Evolutionary conservation across 2,888 invertebrate species (phyloP), one percentile per base, ranked within the genome.

Genomic region (Diaphora mendica): DNA sequence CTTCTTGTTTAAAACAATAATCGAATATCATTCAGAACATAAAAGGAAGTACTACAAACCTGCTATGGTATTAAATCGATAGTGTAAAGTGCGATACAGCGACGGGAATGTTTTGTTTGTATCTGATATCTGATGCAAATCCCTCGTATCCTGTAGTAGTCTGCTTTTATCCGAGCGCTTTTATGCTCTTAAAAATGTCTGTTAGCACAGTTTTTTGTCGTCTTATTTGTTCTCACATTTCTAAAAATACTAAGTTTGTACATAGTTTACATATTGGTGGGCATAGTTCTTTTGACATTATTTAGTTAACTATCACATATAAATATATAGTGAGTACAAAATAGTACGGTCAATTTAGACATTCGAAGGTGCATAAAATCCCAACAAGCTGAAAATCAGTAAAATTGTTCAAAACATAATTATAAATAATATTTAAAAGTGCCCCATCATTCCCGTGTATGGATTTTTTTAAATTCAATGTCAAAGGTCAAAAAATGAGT

Each of bases 91-190:
- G 59, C 66, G 33, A 62, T 55, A 30, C 30, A 42, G n/a, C 30
- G n/a, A 23, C 44, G 23, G 23, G 23, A 68, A 64, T 68, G 62
- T 72, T 62, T 68, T 72, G 48, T 68, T 44, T 72, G 48, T 68
- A 68, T 48, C 68, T 48, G 68, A 72, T 72, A 68, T 68, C 62
- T 68, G 72, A 64, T 44, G 62, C 64, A 72, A 68, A 72, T 72
- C 72, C 72, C 35, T 35, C 4, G 59, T 64, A 72, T 68, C 26
- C 64, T 20, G 72, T 68, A 48, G 48, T 62, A 26, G 48, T 48
- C 35, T 64, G 72, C 64, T 72, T 72, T 72, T 68, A 51, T 64
- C 64, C 20, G n/a, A 26, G 42, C 11, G 48, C 72, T 62, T 72
- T 68, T 64, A 20, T 64, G 23, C 15, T 51, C 44, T 39, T 30